Base-by-base conservation (phyloP, 2,113 vertebrate genomes). In the Mus pahari region DNA sequence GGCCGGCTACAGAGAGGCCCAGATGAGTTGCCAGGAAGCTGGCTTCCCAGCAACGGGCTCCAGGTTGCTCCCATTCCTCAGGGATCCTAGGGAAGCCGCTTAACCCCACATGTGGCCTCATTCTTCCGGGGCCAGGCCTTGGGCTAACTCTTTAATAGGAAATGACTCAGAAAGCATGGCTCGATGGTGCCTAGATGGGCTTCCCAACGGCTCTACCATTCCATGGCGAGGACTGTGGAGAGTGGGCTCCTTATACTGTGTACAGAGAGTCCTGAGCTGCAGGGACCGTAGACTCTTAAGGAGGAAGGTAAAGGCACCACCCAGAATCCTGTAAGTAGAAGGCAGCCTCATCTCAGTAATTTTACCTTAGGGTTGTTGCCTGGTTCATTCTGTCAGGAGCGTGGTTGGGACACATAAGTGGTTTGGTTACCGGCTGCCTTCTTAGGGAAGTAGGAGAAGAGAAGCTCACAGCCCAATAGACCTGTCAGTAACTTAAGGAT, bases 191-290 rank as follows among this genome's bases (percentile, higher is more conserved):
- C 90, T 90, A 86, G 90, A 86, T 73, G 97, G 93, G 71, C 81
- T 94, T 82, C 58, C 94, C 16, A 71, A n/a, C 45, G 83, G 90
- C 86, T 86, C 87, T 42, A 42, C 89, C 26, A 86, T 91, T 45
- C 92, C 79, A 5, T 93, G 92, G 94, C 95, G 58, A 94, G 96
- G 96, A 24, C 90, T 81, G 83, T 84, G 95, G 94, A 93, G 92
- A 58, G 5, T n/a, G 87, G 31, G 84, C 24, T 88, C 91, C 53
- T n/a, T 70, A 81, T 86, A 74, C 39, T 8, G 16, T 90, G 20
- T 12, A 5, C 53, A 55, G 70, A 7, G 22, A 3, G 64, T 42
- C 88, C 70, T 86, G 86, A 86, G 58, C 84, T 6, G 14, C 87
- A 91, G 84, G 90, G 75, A 88, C 45, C 10, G 0, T 62, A 90